A percentile compares a stretch with the other conserved stretches of the same genome.
phyloP scores from a whole-genome alignment of 2,113 vertebrate species.

The Naja naja region DNA sequence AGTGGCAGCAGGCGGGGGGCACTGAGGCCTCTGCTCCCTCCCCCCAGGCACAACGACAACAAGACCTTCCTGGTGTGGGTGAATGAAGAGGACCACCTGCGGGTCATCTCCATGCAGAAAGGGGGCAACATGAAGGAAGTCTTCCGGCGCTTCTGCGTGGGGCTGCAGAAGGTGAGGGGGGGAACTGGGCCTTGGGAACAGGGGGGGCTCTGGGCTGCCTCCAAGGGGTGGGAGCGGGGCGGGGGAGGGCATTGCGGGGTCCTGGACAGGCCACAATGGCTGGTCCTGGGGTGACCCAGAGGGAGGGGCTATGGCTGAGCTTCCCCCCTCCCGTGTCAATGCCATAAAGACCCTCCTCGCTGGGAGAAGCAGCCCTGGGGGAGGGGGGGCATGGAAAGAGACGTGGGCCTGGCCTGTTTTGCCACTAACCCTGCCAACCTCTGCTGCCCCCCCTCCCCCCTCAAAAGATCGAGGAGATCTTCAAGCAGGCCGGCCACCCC shows the following conservation, averaged over 20 bases:
- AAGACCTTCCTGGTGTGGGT: conserved; percentile 96
- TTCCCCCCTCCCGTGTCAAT: no score
- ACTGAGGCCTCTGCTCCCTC: neutral
- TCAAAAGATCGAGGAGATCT: conserved; percentile 87
- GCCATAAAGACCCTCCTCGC: neutral
- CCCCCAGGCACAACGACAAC: conserved; percentile 85
- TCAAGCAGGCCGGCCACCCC: conserved; percentile 89
- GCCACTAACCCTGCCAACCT: neutral
- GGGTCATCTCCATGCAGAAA: conserved; percentile 94
- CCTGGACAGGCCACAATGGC: neutral
- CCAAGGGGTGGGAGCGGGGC: neutral
- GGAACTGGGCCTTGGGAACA: rapidly evolving
- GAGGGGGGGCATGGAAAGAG: rapidly evolving
- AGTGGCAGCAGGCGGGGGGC: neutral
- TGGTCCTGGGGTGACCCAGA: neutral
- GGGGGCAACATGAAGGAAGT: conserved; percentile 97
- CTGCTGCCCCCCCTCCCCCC: no score
- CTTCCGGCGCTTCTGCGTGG: conserved; percentile 91
- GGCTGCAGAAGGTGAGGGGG: conserved; percentile 81
- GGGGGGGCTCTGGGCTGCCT: neutral
- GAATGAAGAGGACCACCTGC: conserved; percentile 93
- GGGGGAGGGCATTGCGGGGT: neutral
- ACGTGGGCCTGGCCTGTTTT: neutral
- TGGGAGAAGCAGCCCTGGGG: neutral
- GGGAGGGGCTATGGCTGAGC: neutral